phyloP scores from a whole-genome alignment of 2,888 invertebrate genomes.

The Venusia cambrica region DNA sequence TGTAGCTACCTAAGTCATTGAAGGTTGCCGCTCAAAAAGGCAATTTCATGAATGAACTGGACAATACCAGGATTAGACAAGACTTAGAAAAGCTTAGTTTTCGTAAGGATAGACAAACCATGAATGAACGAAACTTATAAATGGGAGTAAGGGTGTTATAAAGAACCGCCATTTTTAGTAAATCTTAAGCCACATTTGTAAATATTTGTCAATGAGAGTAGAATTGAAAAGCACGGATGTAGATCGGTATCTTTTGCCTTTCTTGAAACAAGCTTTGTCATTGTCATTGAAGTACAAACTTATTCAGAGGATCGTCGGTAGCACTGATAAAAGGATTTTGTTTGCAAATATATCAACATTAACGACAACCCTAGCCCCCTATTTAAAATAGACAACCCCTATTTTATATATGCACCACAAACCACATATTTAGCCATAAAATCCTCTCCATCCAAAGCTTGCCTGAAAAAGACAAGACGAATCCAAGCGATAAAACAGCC shows the following conservation, averaged over 20 bases:
- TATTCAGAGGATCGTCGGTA: too few species aligned
- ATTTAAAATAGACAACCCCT: too few species aligned
- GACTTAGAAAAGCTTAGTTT: conserved; percentile 28
- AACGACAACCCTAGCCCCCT: too few species aligned
- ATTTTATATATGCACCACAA: too few species aligned
- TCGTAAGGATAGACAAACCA: conserved; percentile 36
- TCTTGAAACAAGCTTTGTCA: conserved; percentile 10
- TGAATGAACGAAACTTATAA: conserved; percentile 29
- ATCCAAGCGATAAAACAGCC: too few species aligned
- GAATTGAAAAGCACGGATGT: conserved; percentile 33
- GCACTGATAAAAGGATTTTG: too few species aligned
- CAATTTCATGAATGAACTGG: conserved; percentile 44
- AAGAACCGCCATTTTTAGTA: conserved; percentile 29
- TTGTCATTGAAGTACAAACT: too few species aligned
- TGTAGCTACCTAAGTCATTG: conserved; percentile 19
- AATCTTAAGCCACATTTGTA: conserved; percentile 56
- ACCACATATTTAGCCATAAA: too few species aligned
- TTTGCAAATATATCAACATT: too few species aligned
- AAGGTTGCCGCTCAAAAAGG: conserved; percentile 27
- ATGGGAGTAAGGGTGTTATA: conserved; percentile 35
- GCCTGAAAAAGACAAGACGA: too few species aligned
- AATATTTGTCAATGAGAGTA: conserved; percentile 63
- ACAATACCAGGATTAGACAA: conserved; percentile 40
- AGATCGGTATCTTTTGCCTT: conserved; percentile 15
- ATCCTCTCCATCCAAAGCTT: too few species aligned